phyloP scores from a whole-genome alignment of 2,797 vertebrate genomes.

The Karalla daura region DNA sequence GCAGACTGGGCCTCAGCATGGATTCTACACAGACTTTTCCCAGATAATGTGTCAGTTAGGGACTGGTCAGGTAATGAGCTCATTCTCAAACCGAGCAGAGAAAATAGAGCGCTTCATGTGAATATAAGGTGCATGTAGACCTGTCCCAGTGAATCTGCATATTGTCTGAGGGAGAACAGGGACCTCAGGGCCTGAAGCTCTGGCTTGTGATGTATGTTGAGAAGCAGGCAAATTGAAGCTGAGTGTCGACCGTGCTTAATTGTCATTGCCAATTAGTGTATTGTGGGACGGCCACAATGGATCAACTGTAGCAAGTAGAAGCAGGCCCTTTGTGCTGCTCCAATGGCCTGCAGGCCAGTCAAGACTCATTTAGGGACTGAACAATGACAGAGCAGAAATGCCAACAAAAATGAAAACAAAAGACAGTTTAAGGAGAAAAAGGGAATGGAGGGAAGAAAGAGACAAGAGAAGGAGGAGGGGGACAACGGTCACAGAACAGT shows the following conservation, averaged over 20 bases:
- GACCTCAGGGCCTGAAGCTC: conserved; percentile 23
- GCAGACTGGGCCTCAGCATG: too few relatives aligned
- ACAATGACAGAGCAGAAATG: conserved; percentile 90
- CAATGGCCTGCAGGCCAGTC: conserved; percentile 94
- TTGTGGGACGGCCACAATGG: conserved; percentile 93
- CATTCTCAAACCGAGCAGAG: conserved; percentile 13
- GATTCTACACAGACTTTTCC: too few relatives aligned
- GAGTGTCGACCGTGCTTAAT: conserved; percentile 87
- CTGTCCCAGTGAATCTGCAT: conserved; percentile 43
- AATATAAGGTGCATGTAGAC: conserved; percentile 38
- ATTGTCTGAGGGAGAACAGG: conserved; percentile 26
- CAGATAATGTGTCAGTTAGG: not conserved
- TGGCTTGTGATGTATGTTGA: conserved; percentile 66
- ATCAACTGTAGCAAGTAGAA: conserved; percentile 91
- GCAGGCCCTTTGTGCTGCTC: conserved; percentile 92
- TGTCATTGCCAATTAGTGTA: conserved; percentile 98
- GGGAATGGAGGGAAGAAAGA: conserved; percentile 58
- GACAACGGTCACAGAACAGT: conserved; percentile 74
- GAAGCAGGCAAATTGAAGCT: conserved; percentile 86
- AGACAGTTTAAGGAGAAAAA: conserved; percentile 80
- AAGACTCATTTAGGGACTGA: conserved; percentile 94
- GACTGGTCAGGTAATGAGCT: conserved; percentile 13
- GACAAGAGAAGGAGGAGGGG: conserved; percentile 11
- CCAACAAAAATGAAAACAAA: conserved; percentile 88
- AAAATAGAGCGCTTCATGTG: conserved; percentile 3